Evolutionary conservation across 2,888 invertebrate species (phyloP), one percentile per base, ranked within the genome.

Genomic region (Torymus tubicola): DNA sequence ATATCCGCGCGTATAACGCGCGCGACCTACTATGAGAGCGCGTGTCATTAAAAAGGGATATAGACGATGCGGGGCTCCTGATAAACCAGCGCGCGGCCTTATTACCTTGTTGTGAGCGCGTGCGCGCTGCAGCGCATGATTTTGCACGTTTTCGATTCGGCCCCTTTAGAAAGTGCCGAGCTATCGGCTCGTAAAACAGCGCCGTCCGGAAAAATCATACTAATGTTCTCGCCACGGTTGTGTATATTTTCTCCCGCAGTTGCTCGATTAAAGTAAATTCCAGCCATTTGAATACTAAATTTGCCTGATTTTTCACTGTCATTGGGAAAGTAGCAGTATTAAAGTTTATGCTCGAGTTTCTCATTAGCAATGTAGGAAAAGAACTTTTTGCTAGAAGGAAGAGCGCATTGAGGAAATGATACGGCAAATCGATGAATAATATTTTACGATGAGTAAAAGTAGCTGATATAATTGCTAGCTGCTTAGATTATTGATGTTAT

Each of bases 31-130:
- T 81, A 60, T 58, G 50, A 2, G 55, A 12, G 50, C 60, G 53
- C 67, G 57, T 67, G 67, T 61, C 78, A 61, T 78, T 78, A 72
- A 78, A 63, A 65, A 53, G 65, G 13, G 73, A 79, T 74, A 74
- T 53, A 77, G n/a, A 10, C 18, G 50, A 75, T 75, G 10, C 53
- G 24, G 10, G 21, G 53, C 18, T 0, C 18, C 16, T 16, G 60
- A 70, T 70, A 70, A 60, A 50, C 60, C 18, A 24, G 42, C 42
- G 42, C 42, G 8, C 42, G 42, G 42, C 42, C 60, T 12, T 42
- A 42, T 42, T 16, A n/a, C 8, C 14, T 42, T 52, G 10, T 71
- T 63, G 10, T 42, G 10, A 13, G 31, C n/a, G n/a, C 58, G 21
- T 10, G n/a, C 11, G 14, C 55, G 10, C 52, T 58, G 50, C 42